phyloP scores from a whole-genome alignment of 2,888 invertebrate genomes.

The Nudaria mundana region DNA sequence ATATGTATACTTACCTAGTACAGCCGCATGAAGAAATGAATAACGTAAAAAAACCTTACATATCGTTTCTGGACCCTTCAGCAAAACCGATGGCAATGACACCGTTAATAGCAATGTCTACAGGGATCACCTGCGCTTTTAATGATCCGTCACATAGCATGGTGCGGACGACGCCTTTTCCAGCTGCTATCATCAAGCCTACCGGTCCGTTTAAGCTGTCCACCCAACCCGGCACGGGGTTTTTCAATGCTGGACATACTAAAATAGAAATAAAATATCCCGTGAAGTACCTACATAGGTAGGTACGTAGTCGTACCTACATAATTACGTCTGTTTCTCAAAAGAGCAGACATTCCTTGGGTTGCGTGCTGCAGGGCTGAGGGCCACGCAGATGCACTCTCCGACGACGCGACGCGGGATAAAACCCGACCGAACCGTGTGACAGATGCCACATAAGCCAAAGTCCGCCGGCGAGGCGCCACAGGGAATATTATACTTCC shows the following conservation, averaged over 20 bases:
- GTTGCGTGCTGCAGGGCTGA: no score
- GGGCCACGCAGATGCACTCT: no score
- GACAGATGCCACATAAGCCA: no score
- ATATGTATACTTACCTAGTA: background rate
- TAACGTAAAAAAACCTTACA: slow-evolving; percentile 65
- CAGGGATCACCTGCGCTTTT: slow-evolving; percentile 88
- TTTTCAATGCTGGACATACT: slow-evolving; percentile 76
- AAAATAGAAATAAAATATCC: slow-evolving; percentile 35
- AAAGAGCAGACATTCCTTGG: no score
- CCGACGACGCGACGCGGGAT: no score
- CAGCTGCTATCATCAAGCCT: slow-evolving; percentile 89
- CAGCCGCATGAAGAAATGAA: no score
- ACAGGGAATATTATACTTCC: no score
- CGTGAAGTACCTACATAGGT: no score
- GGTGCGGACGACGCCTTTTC: slow-evolving; percentile 92
- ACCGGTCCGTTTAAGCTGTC: slow-evolving; percentile 95
- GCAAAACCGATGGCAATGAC: slow-evolving; percentile 87
- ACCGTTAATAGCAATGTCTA: slow-evolving; percentile 90
- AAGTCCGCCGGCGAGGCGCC: no score
- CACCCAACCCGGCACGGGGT: slow-evolving; percentile 93
- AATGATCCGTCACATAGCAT: slow-evolving; percentile 88
- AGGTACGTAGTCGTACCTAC: no score
- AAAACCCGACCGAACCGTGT: no score
- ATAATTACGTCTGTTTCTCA: no score
- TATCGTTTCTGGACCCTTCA: slow-evolving; percentile 72